Percentiles rank a stretch among this genome's conserved stretches.
phyloP scores from a whole-genome alignment of 2,888 invertebrate genomes.

The Bombyx huttoni region DNA sequence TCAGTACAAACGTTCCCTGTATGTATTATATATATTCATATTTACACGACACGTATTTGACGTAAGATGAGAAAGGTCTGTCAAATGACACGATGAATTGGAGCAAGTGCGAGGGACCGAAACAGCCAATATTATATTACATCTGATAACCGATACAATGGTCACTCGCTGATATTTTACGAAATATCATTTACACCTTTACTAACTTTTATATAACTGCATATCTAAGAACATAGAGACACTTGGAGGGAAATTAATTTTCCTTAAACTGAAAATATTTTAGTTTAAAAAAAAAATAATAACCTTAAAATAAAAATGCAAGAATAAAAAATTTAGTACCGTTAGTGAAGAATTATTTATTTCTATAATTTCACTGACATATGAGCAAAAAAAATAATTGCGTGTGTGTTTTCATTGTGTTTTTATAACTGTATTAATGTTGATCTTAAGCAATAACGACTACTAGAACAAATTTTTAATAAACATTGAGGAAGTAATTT shows the following conservation, averaged over 20 bases:
- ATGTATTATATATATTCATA: constrained; percentile 1
- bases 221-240: not conserved
- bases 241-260: not conserved
- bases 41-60: constrained; percentile 18
- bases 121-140: constrained; percentile 52
- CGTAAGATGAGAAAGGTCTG: constrained; percentile 67
- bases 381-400: constrained; percentile 2
- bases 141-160: constrained; percentile 59
- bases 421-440: constrained; percentile 15
- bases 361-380: constrained; percentile 1
- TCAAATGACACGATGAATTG: constrained; percentile 62
- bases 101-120: constrained; percentile 60
- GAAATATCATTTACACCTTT: constrained; percentile 16
- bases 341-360: not conserved
- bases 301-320: not conserved
- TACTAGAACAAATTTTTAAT: constrained; percentile 25
- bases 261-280: not conserved
- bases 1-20: no score
- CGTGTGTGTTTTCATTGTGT: constrained; percentile 2
- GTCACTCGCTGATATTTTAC: constrained; percentile 40
- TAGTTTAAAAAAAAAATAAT: not conserved
- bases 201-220: not conserved
- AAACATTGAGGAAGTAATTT: constrained; percentile 14
- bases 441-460: constrained; percentile 16
- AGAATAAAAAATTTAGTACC: no score